phyloP scores from a whole-genome alignment of 2,113 vertebrate species.

The Sarotherodon lohbergeri region DNA sequence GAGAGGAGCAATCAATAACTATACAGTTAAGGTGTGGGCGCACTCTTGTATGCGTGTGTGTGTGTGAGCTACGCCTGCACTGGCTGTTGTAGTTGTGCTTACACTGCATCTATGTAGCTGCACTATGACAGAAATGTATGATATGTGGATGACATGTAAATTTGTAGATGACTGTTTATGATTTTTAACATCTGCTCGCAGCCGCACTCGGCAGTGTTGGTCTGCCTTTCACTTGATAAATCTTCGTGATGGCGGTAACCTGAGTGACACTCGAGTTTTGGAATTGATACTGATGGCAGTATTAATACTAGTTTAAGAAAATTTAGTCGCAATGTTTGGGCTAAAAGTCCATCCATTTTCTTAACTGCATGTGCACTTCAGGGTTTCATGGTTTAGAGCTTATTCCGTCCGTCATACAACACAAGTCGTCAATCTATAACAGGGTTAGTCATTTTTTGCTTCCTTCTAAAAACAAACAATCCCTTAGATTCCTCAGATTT shows the following conservation, averaged over 20 bases:
- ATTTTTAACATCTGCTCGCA: background rate
- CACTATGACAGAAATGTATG: background rate
- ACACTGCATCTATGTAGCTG: slow-evolving; percentile 8
- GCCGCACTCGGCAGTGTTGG: background rate
- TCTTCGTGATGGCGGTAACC: background rate
- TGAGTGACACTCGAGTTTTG: background rate
- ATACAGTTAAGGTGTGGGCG: slow-evolving; percentile 47
- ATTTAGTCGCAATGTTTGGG: background rate
- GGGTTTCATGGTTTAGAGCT: background rate
- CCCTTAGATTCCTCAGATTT: background rate
- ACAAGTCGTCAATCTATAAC: background rate
- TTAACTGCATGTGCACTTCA: background rate
- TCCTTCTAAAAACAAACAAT: background rate
- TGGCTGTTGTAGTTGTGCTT: slow-evolving; percentile 1
- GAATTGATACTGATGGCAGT: background rate
- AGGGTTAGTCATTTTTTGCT: background rate
- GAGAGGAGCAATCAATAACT: slow-evolving; percentile 59
- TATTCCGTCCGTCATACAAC: background rate
- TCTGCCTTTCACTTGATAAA: background rate
- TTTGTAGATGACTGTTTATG: background rate
- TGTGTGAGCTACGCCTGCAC: background rate
- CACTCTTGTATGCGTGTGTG: background rate
- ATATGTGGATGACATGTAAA: background rate
- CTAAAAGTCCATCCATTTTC: background rate
- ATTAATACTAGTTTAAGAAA: background rate